Percentiles rank a stretch among this genome's conserved stretches.
These are phyloP conservation scores for Troilus luridus DNA, from an alignment of 2,888 invertebrate species.

Conservation along the genomic window DNA sequence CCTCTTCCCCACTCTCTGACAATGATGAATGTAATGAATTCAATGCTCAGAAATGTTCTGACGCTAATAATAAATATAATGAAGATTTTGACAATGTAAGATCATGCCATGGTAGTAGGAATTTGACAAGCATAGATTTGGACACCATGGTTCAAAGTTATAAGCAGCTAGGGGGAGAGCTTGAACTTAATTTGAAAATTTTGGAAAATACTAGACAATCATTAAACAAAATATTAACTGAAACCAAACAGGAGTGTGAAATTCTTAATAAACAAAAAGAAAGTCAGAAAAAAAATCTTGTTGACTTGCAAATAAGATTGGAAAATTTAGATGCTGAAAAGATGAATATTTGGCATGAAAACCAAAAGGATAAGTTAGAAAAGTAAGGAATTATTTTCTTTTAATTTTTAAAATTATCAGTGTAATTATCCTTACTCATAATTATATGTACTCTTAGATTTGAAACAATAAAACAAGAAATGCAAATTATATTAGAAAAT, in stretches of 20 bases:
- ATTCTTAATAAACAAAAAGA: conserved; percentile 55
- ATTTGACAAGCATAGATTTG: conserved; percentile 27
- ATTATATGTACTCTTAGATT: conserved; percentile 28
- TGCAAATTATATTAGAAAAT: conserved; percentile 51
- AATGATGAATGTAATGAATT: conserved; percentile 18
- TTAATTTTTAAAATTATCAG: not conserved
- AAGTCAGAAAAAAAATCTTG: conserved; percentile 51
- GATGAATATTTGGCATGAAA: conserved; percentile 38
- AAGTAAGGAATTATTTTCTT: conserved; percentile 31
- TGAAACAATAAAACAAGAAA: conserved; percentile 35
- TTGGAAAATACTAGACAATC: conserved; percentile 45
- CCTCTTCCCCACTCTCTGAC: not conserved
- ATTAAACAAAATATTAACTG: conserved; percentile 20
- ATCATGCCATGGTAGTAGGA: not conserved
- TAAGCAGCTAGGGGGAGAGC: conserved; percentile 51
- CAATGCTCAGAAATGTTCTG: conserved; percentile 13
- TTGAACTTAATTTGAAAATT: conserved; percentile 44
- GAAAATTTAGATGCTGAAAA: conserved; percentile 55
- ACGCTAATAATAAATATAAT: not conserved
- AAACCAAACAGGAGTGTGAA: conserved; percentile 52
- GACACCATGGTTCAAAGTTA: conserved; percentile 54
- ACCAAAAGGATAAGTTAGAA: conserved; percentile 49
- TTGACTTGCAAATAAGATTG: conserved; percentile 56
- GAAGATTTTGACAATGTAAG: not conserved
- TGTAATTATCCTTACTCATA: not conserved